phyloP scores from a whole-genome alignment of 2,113 vertebrate genomes.

The Microcebus griseorufus region DNA sequence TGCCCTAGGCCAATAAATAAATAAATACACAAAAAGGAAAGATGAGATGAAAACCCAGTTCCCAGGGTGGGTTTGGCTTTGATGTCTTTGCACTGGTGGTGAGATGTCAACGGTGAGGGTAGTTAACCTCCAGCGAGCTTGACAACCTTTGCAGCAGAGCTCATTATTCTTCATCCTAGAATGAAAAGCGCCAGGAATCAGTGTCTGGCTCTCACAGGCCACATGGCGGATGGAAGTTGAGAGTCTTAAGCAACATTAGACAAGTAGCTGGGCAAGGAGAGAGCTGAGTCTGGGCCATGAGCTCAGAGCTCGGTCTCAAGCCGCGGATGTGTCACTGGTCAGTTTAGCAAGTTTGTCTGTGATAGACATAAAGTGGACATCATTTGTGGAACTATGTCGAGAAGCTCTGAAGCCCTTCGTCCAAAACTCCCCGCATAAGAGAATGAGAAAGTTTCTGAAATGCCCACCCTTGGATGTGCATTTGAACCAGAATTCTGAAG shows the following conservation, averaged over 20 bases:
- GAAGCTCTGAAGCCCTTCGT: no score
- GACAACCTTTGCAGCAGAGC: neutral
- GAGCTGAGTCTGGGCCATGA: no score
- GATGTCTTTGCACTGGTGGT: neutral
- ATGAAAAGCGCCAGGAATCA: neutral
- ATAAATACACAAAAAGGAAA: slow-evolving; percentile 10
- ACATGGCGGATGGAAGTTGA: neutral
- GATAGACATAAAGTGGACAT: neutral
- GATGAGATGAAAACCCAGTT: neutral
- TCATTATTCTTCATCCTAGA: neutral
- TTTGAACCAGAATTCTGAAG: neutral
- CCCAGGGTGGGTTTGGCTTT: neutral
- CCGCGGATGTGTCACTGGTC: neutral
- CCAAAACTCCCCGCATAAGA: neutral
- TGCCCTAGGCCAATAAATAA: neutral
- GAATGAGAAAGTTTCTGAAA: neutral
- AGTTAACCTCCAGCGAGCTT: no score
- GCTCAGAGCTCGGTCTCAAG: neutral
- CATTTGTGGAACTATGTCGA: neutral
- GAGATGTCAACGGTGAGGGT: neutral
- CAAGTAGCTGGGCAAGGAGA: neutral
- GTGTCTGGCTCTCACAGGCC: neutral
- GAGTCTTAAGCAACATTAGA: neutral
- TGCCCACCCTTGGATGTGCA: neutral
- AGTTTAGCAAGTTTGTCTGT: neutral